Base-by-base conservation (phyloP, 2,113 vertebrate genomes). In the Neomonachus schauinslandi region DNA sequence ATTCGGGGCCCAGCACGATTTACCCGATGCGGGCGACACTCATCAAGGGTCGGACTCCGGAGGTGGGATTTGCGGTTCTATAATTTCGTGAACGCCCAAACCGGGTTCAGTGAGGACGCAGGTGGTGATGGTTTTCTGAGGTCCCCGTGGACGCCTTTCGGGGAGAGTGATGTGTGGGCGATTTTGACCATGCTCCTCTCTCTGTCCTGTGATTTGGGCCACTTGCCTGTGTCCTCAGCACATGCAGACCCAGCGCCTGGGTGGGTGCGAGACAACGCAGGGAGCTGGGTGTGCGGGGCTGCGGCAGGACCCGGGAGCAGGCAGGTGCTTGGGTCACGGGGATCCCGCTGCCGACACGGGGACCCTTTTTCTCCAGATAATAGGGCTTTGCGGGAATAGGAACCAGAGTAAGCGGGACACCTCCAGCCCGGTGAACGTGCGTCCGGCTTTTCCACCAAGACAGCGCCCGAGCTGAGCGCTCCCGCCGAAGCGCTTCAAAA, bases 381-480 rank as follows among this genome's bases (percentile, higher is more conserved):
- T 6, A 49, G 49, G 24, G 9, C 28, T 85, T 49, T 46, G 31
- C 1, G 2, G 3, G 53, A 51, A 69, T 18, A 31, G 4, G 3
- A 26, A 69, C 1, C 88, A 21, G 81, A 51, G 22, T 11, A 0
- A 0, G 7, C 22, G 0, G 0, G 33, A 57, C 36, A n/a, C 69
- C 36, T 49, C 5, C 7, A 3, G 15, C 7, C 8, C 0, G 15
- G 16, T 16, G 2, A 1, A 1, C 21, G 1, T 1, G 3, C 4
- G 0, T 28, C 36, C 16, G 13, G 39, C 18, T 33, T 80, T 72
- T 80, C 10, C 2, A 5, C 6, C 4, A 1, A 39, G 31, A 42
- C 7, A 26, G 5, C 1, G 33, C 63, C 14, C 10, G 28, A 7
- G 36, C 8, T 7, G 1, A 11, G 5, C 6, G 3, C 69, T 22